Base-by-base conservation (phyloP, 1,140 invertebrate species). In the Tetraneura akinire region DNA sequence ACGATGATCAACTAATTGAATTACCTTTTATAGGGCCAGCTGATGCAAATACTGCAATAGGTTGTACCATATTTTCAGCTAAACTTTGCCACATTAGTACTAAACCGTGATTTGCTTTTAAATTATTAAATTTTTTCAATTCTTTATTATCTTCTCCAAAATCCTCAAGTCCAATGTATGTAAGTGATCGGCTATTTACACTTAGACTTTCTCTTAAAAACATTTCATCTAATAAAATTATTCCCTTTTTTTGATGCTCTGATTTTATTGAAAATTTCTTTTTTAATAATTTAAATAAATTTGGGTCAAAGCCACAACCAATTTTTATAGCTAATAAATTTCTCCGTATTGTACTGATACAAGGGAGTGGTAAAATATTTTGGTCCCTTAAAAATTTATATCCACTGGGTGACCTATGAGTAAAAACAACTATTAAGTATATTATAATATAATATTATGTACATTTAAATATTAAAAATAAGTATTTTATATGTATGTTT, bases 251-350 rank as follows among this genome's bases (percentile, higher is more conserved):
- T 13, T 29, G 23, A 1, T 14, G 16, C 23, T 60, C 16, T 3
- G 11, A 26, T 60, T 60, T 60, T 14, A 5, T 26, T 6, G 8
- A 26, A 3, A 60, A 14, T 14, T 60, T 5, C 26, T 60, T 60
- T 60, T 60, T 57, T 14, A 60, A 29, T 2, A 60, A 23, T 29
- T 60, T 60, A 29, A 64, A 64, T 8, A 64, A 64, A 37, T 64
- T 29, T 2, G 16, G 16, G 37, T 64, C 29, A n/a, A 64, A 64
- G 9, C 60, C 29, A 64, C 60, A 37, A 8, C 29, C 29, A n/a
- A 64, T 64, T 64, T 64, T 64, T 18, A 64, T 0, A 16, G 8
- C 14, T 10, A 32, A 16, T 14, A 64, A 37, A 8, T 64, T 10
- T 9, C 37, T 64, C 18, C 29, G 32, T 1, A 64, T 64, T 8